Evolutionary conservation across 2,113 vertebrate species (phyloP).

Genomic region (Toxotes chatareus): DNA sequence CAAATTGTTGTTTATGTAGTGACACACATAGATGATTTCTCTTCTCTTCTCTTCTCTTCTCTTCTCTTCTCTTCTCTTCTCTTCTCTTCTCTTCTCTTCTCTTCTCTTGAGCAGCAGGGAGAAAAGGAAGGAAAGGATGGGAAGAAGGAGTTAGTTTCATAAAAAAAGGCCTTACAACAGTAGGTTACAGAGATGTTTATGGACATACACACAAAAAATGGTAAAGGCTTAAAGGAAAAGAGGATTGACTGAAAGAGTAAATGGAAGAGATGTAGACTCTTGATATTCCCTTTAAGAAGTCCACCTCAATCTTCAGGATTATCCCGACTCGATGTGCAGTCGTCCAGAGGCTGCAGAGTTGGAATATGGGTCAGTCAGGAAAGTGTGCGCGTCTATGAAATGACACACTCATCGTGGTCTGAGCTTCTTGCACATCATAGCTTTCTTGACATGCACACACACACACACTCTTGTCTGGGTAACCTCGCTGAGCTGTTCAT

Average conservation of each 20-base stretch:
- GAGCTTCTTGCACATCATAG: conserved; percentile 18
- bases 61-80: not conserved
- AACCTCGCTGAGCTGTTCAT: conserved; percentile 58
- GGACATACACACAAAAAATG: not conserved
- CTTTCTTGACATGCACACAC: conserved; percentile 7
- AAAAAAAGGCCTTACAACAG: conserved; percentile 18
- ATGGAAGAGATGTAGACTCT: conserved; percentile 8
- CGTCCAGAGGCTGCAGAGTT: conserved; percentile 18
- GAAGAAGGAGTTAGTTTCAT: conserved; percentile 27
- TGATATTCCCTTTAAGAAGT: conserved; percentile 17
- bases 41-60: not conserved
- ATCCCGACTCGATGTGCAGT: conserved; percentile 27
- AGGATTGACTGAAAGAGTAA: conserved; percentile 34
- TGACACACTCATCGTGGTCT: conserved; percentile 30
- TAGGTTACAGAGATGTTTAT: conserved; percentile 1
- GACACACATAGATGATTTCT: conserved; percentile 4
- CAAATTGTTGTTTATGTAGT: not conserved
- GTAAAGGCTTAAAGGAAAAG: conserved; percentile 13
- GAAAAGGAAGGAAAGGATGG: conserved; percentile 13
- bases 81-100: not conserved
- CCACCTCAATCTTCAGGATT: conserved; percentile 46
- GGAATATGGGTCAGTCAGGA: conserved; percentile 64
- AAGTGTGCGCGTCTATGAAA: conserved; percentile 44
- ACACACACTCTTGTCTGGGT: conserved; percentile 24
- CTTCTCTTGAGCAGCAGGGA: not conserved